Conservation (phyloP, 2,113 vertebrate species). For the Saccopteryx leptura region DNA sequence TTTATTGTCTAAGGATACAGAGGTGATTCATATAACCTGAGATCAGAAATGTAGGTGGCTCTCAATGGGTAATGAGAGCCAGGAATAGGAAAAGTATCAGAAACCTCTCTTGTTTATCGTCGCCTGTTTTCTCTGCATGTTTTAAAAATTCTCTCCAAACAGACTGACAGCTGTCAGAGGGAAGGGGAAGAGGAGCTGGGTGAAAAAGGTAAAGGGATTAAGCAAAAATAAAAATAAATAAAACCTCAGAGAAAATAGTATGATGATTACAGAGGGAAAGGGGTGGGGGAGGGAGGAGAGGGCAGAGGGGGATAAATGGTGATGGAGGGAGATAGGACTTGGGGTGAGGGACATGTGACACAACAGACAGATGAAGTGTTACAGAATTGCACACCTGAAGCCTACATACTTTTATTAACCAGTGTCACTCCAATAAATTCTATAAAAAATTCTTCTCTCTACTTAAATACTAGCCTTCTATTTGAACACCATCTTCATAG, state of each 20-base stretch:
- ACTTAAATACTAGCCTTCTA: neutral
- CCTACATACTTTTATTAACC: neutral
- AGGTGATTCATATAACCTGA: neutral
- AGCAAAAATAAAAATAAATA: no score
- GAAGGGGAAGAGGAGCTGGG: neutral
- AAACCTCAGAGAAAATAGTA: no score
- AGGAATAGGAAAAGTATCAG: neutral
- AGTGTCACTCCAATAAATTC: neutral
- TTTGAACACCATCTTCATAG: neutral
- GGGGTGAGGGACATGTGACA: no score
- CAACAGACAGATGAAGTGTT: neutral
- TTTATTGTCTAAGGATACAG: slow-evolving; percentile 3
- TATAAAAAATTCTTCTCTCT: neutral
- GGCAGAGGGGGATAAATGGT: neutral
- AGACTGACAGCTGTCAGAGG: neutral
- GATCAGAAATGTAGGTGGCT: neutral
- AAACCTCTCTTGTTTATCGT: neutral
- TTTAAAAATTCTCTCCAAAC: neutral
- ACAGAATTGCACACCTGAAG: neutral
- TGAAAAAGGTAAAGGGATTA: no score
- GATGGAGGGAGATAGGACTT: neutral
- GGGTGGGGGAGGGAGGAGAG: neutral
- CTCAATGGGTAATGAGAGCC: neutral
- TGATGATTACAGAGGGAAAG: neutral
- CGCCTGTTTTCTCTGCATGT: neutral